Percentiles rank a stretch among this genome's conserved stretches.
Conservation (phyloP, 2,888 invertebrate species). For the Cancer borealis region DNA sequence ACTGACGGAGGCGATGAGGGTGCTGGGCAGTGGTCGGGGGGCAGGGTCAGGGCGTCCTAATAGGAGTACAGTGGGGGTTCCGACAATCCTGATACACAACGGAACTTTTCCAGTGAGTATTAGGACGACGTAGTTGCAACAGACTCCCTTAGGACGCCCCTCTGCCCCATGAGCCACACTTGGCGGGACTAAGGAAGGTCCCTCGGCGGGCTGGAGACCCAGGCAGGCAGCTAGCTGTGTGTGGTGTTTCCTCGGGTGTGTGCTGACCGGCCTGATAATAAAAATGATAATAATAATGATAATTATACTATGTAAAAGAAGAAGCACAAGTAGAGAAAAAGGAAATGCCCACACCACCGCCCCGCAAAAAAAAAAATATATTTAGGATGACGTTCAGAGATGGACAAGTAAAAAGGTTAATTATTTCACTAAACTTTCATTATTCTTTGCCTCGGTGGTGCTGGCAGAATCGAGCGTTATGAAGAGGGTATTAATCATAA, state of each 20-base stretch:
- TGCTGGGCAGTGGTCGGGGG: neutral
- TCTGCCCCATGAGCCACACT: too few relatives aligned
- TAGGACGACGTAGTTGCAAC: too few relatives aligned
- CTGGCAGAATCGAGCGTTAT: neutral
- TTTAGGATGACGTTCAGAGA: neutral
- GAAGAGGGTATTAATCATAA: constrained; percentile 18
- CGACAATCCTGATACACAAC: too few relatives aligned
- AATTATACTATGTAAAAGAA: neutral
- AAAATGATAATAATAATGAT: neutral
- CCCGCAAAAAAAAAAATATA: neutral
- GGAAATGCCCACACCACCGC: neutral
- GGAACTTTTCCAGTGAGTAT: too few relatives aligned
- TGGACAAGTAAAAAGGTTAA: neutral
- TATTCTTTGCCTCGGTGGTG: neutral
- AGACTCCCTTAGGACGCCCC: too few relatives aligned
- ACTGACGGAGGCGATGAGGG: neutral
- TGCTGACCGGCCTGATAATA: neutral
- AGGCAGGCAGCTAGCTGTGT: too few relatives aligned
- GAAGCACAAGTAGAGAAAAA: neutral
- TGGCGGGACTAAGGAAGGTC: too few relatives aligned
- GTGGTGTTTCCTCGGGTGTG: too few relatives aligned
- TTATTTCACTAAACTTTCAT: neutral
- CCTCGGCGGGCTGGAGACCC: too few relatives aligned
- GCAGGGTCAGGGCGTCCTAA: neutral
- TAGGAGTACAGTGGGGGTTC: too few relatives aligned